Evolutionary conservation across 2,113 vertebrate species (phyloP), one percentile per base, ranked within the genome.

Genomic region (Pluvianellus socialis): DNA sequence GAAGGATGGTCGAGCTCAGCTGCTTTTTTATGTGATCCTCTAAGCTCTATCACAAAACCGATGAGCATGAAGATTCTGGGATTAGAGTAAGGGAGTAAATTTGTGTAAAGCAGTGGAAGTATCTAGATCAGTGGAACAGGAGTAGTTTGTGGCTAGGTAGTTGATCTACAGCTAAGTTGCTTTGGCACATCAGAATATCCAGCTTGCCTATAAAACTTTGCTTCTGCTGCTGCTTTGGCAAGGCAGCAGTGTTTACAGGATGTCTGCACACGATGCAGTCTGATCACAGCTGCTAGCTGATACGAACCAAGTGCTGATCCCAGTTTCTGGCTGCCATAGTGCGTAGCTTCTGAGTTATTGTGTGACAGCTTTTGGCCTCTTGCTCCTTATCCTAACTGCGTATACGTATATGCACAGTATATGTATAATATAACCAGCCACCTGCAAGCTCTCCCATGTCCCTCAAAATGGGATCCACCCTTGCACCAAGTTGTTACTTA

Each of bases 301-400:
- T 58, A 33, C 0, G 1, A 75, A 73, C 74, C 83, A 17, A 96
- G 83, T 87, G 87, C 94, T 92, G 22, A 89, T 72, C 58, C 23
- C 50, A 12, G 85, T 80, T 92, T 75, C 85, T 72, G 88, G 97
- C 98, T 98, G 96, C 81, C 8, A 0, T 90, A 79, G 92, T 12
- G 72, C 68, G 85, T 95, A 88, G 88, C 91, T 98, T 91, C 77
- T 79, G 83, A 89, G 77, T 92, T 95, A 53, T 2, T 77, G 63
- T 92, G 97, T 96, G 96, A 94, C 96, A 93, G 98, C 98, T 98
- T 97, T 79, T 76, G 77, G 90, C 94, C 94, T 96, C 86, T 92
- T 79, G 92, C 96, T 68, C 90, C 88, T 93, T 87, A 76, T 63
- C 86, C 94, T 98, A 97, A 97, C 97, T 86, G 67, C 82, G 32